Base-by-base conservation (phyloP, 2,797 vertebrate genomes). In the Rhodeus uyekii region DNA sequence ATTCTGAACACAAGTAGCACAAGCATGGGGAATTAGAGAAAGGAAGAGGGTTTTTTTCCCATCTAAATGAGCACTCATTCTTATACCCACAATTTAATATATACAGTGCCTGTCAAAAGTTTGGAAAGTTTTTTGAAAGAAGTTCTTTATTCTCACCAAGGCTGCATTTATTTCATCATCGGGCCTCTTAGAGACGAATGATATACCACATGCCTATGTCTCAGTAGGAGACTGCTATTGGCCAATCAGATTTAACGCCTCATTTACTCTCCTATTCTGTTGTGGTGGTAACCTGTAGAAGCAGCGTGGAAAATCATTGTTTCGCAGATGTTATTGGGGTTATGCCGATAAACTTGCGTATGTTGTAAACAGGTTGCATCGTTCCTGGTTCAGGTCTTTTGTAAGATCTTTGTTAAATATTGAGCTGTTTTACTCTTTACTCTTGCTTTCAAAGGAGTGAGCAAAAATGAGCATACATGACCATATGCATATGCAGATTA, bases 161-260 rank as follows among this genome's bases (percentile, higher is more conserved):
- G 46, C 16, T 48, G 46, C 46, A 48, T 48, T 48, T 48, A 48
- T 48, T 46, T 48, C 2, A 48, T 48, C 46, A 19, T 48, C 5
- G 6, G 46, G 16, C 2, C 46, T 55, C 5, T 39, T 19, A 16
- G 34, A 7, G 2, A 13, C 24, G 18, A 24, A 61, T 22, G 5
- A 55, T 38, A 58, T 42, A 64, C 55, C 61, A 68, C 38, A 74
- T 64, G 34, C 58, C 68, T 73, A 19, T 81, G 79, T 50, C 83
- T 78, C 76, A 58, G 86, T 38, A 50, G 63, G 86, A 74, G 83
- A 61, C 68, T 48, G 22, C 42, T 42, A 32, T 58, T 22, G 12
- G 44, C n/a, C 60, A 55, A 36, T 75, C 74, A 50, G 81, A 78
- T 81, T 82, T 82, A 81, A 83, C 63, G 61, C 44, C 53, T 83